Evolutionary conservation across 2,113 vertebrate genomes (phyloP), one percentile per base, ranked within the genome.

Genomic region (Rhea pennata): DNA sequence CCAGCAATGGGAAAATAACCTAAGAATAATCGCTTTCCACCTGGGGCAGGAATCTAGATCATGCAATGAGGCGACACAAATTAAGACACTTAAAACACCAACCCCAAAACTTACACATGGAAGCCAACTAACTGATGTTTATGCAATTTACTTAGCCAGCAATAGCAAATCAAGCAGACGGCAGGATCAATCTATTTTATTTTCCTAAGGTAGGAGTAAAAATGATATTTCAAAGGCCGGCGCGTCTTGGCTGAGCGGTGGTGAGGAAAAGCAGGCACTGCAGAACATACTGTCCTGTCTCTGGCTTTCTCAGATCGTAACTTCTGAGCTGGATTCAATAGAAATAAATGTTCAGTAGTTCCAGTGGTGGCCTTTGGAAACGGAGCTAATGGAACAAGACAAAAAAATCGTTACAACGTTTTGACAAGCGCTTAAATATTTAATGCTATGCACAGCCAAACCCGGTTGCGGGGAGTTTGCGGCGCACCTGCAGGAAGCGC

Each of bases 341-440:
- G 93, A 96, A 94, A 97, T 84, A 88, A 96, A 91, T 75, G 88
- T 36, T 95, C 71, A 61, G 88, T 67, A 90, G 92, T 93, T 95
- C 84, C n/a, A 69, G 80, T 70, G 84, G 86, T 92, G 94, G 95
- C 95, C 95, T 97, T 96, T 95, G 93, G 93, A 97, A 96, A 90
- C 0, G 20, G 92, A 95, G 92, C 84, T 96, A 95, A 97, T 96
- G 95, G 92, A 92, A 96, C 89, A 71, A 84, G 96, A 65, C 92
- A 83, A 87, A 94, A 85, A 96, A 96, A 71, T n/a, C 22, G 12
- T 95, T 96, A 84, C 79, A 87, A 77, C 72, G 5, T 93, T 96
- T 95, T 97, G 97, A 95, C 91, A 93, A 82, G 90, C 0, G 4
- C 77, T 89, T 82, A 15, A 87, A 94, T 93, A 90, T 95, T 97